phyloP scores from a whole-genome alignment of 2,797 vertebrate genomes.

The Hippopotamyrus pictus region DNA sequence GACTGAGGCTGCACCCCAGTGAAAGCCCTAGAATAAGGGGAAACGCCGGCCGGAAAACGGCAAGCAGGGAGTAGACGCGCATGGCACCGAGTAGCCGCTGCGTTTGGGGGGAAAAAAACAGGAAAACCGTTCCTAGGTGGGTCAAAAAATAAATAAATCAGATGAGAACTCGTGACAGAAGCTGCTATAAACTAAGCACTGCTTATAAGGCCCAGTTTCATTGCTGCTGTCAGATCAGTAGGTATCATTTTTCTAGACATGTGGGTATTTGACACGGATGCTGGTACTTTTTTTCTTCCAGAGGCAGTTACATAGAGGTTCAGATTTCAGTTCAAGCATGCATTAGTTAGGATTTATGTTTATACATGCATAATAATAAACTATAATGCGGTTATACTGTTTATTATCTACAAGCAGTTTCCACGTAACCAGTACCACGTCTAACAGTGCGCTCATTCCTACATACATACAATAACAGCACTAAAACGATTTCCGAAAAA shows the following conservation, averaged over 20 bases:
- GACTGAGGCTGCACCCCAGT: conserved; percentile 87
- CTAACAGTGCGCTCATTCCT: background rate
- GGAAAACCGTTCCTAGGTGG: background rate
- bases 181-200: background rate
- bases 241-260: background rate
- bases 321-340: background rate
- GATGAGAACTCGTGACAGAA: background rate
- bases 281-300: background rate
- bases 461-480: background rate
- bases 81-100: conserved; percentile 44
- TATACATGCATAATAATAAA: background rate
- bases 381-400: background rate
- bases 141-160: background rate
- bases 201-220: background rate
- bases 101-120: background rate
- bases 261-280: background rate
- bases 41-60: conserved; percentile 77
- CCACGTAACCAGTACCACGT: background rate
- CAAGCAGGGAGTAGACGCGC: conserved; percentile 74
- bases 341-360: background rate
- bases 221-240: background rate
- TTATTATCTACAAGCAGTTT: background rate
- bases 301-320: background rate
- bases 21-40: conserved; percentile 90
- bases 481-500: background rate